Conservation (phyloP, 2,888 invertebrate species). For the Eugnorisma glareosa region DNA sequence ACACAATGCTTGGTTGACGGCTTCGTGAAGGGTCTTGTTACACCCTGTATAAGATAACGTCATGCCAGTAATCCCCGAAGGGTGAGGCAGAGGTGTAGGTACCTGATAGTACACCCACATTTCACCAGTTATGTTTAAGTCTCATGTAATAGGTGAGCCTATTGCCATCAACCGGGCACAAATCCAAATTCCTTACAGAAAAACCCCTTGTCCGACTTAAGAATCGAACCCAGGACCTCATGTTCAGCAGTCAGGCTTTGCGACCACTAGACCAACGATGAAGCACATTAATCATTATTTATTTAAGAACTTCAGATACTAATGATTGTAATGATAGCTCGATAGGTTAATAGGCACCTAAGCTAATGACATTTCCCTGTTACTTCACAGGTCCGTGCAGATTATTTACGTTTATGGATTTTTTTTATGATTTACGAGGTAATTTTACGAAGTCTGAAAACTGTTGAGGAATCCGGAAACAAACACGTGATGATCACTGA, state of each 20-base stretch:
- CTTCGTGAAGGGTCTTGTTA: too few species aligned
- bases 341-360: not conserved
- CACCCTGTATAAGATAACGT: too few species aligned
- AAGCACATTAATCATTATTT: not conserved
- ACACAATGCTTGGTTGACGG: too few species aligned
- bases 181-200: not conserved
- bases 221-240: not conserved
- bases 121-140: not conserved
- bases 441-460: not conserved
- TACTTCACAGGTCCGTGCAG: slow-evolving; percentile 4
- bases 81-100: too few species aligned
- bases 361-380: not conserved
- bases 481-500: not conserved
- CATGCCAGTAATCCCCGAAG: too few species aligned
- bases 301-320: not conserved
- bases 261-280: not conserved
- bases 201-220: not conserved
- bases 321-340: not conserved
- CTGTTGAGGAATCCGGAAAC: not conserved
- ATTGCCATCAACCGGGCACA: not conserved
- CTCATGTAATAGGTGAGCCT: too few species aligned
- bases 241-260: not conserved
- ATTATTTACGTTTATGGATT: slow-evolving; percentile 11
- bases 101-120: too few species aligned
- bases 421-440: slow-evolving; percentile 24